Evolutionary conservation across 1,140 invertebrate species (phyloP).

Genomic region (Calliphora vicina): DNA sequence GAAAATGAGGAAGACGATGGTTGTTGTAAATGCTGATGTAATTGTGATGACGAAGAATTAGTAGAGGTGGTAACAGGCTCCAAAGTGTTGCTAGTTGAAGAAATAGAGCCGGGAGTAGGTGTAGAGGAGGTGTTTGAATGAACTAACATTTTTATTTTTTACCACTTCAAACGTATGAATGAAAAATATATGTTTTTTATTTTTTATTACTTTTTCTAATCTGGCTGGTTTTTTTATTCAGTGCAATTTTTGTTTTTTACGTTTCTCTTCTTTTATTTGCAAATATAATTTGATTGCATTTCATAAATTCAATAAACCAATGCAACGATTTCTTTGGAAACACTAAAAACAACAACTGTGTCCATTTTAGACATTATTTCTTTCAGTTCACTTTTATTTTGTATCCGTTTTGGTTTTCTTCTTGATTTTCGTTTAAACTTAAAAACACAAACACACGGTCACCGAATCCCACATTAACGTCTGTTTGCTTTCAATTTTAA

Average conservation of each 20-base stretch:
- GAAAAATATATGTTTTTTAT: neutral
- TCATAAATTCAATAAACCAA: neutral
- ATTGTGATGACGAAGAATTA: slow-evolving; percentile 35
- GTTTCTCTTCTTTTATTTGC: neutral
- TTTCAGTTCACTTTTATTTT: neutral
- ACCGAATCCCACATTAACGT: neutral
- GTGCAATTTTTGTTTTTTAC: neutral
- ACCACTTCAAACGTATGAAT: neutral
- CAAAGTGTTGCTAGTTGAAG: slow-evolving; percentile 56
- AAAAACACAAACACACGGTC: neutral
- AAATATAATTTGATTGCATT: neutral
- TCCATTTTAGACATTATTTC: neutral
- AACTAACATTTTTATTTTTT: neutral
- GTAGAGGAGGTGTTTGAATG: slow-evolving; percentile 50
- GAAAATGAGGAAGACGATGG: slow-evolving; percentile 38
- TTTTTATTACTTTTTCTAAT: neutral
- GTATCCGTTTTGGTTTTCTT: slow-evolving; percentile 1
- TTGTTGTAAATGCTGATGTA: slow-evolving; percentile 45
- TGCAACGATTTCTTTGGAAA: neutral
- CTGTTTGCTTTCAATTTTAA: neutral
- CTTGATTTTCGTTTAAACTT: neutral
- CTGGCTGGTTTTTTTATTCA: neutral
- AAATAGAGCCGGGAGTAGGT: slow-evolving; percentile 58
- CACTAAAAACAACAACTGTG: neutral
- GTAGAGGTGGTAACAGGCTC: slow-evolving; percentile 43